Evolutionary conservation across 2,113 vertebrate genomes (phyloP).

Genomic region (Lophochroa leadbeateri): DNA sequence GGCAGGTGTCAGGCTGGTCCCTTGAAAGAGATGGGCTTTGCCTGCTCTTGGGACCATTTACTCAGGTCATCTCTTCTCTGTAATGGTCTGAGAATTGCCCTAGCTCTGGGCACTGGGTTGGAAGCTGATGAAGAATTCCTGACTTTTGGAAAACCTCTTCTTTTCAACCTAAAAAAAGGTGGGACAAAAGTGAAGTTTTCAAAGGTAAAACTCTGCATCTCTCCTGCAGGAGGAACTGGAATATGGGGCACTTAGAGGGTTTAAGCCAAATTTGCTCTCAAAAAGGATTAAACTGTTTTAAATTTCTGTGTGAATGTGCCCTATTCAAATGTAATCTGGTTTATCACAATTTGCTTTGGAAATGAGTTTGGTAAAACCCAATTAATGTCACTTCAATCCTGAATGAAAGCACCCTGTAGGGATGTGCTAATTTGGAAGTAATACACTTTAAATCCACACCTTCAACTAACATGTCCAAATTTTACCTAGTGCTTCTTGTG

Average conservation of each 20-base stretch:
- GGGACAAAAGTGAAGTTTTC: neutral
- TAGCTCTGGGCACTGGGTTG: accelerated
- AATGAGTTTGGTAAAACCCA: constrained; percentile 39
- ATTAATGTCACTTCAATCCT: neutral
- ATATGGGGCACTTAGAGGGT: neutral
- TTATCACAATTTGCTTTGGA: constrained; percentile 7
- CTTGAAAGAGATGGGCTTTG: neutral
- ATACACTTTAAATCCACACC: neutral
- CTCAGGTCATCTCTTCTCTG: neutral
- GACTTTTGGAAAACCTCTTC: neutral
- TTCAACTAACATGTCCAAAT: neutral
- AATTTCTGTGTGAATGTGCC: neutral
- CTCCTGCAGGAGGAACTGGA: neutral
- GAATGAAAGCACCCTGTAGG: neutral
- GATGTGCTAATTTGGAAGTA: neutral
- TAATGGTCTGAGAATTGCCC: neutral
- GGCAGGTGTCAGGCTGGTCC: neutral
- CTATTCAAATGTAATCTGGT: neutral
- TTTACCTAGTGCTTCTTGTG: neutral
- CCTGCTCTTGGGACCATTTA: neutral
- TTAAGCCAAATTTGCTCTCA: constrained; percentile 4
- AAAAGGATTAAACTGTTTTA: constrained; percentile 4
- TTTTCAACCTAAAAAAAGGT: neutral
- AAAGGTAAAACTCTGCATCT: neutral
- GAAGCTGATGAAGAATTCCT: neutral